Percentiles rank a stretch among this genome's conserved stretches.
Conservation (phyloP, 2,797 vertebrate genomes). For the Gymnocypris eckloni region DNA sequence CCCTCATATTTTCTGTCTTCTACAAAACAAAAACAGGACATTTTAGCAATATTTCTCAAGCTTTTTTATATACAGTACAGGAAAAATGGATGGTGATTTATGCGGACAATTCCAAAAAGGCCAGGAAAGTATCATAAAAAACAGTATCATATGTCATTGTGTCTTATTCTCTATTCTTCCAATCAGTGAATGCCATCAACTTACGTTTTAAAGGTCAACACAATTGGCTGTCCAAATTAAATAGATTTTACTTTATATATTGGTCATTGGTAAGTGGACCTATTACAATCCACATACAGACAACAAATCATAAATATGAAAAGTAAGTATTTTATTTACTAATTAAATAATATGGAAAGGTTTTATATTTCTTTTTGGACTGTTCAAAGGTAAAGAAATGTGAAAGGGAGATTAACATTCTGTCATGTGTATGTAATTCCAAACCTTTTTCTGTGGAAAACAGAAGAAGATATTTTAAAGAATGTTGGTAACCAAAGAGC, state of each 20-base stretch:
- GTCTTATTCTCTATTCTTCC: slow-evolving; percentile 18
- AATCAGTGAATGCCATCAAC: background rate
- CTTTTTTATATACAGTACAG: slow-evolving; percentile 19
- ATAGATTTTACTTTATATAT: background rate
- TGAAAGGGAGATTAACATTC: background rate
- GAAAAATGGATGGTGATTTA: slow-evolving; percentile 16
- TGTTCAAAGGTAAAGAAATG: background rate
- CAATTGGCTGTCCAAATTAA: background rate
- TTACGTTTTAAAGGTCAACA: background rate
- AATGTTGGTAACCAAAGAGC: background rate
- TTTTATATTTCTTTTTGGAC: background rate
- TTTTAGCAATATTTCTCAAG: slow-evolving; percentile 10
- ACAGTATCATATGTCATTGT: background rate
- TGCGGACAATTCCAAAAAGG: slow-evolving; percentile 21
- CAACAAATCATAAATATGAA: background rate
- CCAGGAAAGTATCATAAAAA: slow-evolving; percentile 13
- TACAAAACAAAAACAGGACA: background rate
- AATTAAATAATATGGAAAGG: background rate
- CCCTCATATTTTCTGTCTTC: slow-evolving; percentile 16
- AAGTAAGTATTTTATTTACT: background rate
- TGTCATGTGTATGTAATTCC: background rate
- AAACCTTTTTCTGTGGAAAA: background rate
- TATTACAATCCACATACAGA: background rate
- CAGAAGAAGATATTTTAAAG: background rate
- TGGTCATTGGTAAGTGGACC: background rate